Evolutionary conservation across 2,888 invertebrate species (phyloP).

Genomic region (Tyria jacobaeae): DNA sequence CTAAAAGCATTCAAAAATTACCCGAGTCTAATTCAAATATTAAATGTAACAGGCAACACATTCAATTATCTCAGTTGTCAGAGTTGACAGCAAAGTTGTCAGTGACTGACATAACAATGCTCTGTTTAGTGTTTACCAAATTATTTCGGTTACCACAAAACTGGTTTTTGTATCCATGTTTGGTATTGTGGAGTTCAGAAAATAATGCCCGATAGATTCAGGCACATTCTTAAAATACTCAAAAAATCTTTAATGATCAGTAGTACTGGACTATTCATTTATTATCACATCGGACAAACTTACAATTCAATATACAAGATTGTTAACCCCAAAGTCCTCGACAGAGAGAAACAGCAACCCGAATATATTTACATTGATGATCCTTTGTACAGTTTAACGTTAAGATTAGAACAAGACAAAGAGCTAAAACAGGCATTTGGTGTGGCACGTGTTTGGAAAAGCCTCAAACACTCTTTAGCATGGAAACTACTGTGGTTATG

Average conservation of each 20-base stretch:
- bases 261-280: slow-evolving; percentile 60
- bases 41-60: too few species aligned
- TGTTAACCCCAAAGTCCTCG: slow-evolving; percentile 73
- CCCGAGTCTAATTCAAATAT: too few species aligned
- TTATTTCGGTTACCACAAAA: not conserved
- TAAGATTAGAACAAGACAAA: slow-evolving; percentile 65
- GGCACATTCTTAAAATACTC: slow-evolving; percentile 61
- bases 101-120: not conserved
- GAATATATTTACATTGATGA: slow-evolving; percentile 83
- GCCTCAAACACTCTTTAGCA: slow-evolving; percentile 88
- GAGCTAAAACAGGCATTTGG: slow-evolving; percentile 66
- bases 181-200: not conserved
- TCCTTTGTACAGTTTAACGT: slow-evolving; percentile 65
- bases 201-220: slow-evolving; percentile 68
- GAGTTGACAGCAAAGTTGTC: not conserved
- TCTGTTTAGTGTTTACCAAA: not conserved
- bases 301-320: slow-evolving; percentile 62
- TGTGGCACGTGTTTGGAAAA: slow-evolving; percentile 85
- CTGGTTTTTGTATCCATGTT: not conserved
- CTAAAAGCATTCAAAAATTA: too few species aligned
- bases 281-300: slow-evolving; percentile 70
- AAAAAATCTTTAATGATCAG: slow-evolving; percentile 63
- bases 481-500: slow-evolving; percentile 89
- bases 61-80: too few species aligned
- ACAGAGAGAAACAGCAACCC: slow-evolving; percentile 75